Conservation (phyloP, 2,888 invertebrate genomes). For the Ethmia dodecea region DNA sequence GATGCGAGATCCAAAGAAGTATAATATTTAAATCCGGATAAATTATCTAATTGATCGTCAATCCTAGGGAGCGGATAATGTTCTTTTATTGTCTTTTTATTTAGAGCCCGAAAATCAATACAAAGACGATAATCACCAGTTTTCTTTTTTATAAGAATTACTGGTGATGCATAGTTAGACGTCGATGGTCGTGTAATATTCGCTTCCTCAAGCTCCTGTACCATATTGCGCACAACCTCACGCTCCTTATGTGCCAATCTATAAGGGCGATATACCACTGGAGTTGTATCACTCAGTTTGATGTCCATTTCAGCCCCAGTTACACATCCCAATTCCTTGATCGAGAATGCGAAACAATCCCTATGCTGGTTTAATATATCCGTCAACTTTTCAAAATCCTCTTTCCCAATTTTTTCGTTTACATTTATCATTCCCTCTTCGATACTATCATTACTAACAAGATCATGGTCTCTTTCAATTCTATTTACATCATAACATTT, state of each 20-base stretch:
- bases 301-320: slow-evolving; percentile 5
- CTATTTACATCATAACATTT: neutral
- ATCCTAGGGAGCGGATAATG: neutral
- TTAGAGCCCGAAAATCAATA: neutral
- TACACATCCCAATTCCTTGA: slow-evolving; percentile 8
- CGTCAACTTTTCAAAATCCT: neutral
- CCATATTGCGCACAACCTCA: slow-evolving; percentile 7
- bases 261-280: slow-evolving; percentile 5
- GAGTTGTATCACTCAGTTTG: slow-evolving; percentile 2
- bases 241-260: slow-evolving; percentile 8
- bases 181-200: slow-evolving; percentile 4
- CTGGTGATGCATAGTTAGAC: slow-evolving; percentile 6
- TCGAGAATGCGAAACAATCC: slow-evolving; percentile 10
- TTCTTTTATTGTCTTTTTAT: neutral
- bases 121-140: slow-evolving; percentile 11
- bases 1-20: slow-evolving; percentile 10
- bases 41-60: slow-evolving; percentile 6
- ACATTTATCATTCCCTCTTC: neutral
- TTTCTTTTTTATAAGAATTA: slow-evolving; percentile 9
- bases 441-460: neutral
- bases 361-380: slow-evolving; percentile 3
- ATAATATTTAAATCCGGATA: slow-evolving; percentile 14
- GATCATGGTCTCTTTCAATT: too few species aligned
- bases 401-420: neutral
- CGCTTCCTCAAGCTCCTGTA: slow-evolving; percentile 8